Base-by-base conservation (phyloP, 2,888 invertebrate genomes). In the Nomada fabriciana region DNA sequence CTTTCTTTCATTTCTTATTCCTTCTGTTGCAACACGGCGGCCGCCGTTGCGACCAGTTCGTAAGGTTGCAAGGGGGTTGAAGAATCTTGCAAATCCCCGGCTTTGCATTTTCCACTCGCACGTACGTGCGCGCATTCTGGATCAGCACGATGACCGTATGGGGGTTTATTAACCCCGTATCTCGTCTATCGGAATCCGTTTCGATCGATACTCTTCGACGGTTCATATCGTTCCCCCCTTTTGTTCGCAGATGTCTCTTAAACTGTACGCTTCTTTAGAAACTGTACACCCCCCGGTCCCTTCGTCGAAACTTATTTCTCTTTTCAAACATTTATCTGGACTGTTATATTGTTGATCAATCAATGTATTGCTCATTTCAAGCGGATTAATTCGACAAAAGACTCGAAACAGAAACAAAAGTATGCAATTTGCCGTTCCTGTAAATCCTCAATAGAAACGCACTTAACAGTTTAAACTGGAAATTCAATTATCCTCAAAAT, bases 161-260 rank as follows among this genome's bases (percentile, higher is more conserved):
- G 55, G 57, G 83, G 85, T 86, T 84, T 87, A 86, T 84, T 88
- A 86, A 88, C 88, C 81, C 80, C 60, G 78, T 67, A 79, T 70
- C 78, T 67, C 67, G 68, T 71, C 80, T 88, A 87, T 87, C 76
- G 87, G 74, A 86, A 88, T 83, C 70, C 82, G 77, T 76, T 76
- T 59, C 75, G 75, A 76, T 73, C 88, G 84, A 86, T 83, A 84
- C 71, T 50, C 60, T 76, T 76, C 71, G 71, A 64, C 71, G 72
- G 72, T n/a, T 85, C 81, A 68, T 84, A 81, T 84, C 63, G 65
- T 53, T 53, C 29, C 65, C 69, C 5, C n/a, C 18, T 25, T 65
- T 71, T 69, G 50, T 67, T 81, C 71, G 20, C 15, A 10, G 20
- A 57, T 77, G 55, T 71, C 63, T 18, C 68, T 74, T 59, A 63